Base-by-base conservation (phyloP, 2,797 vertebrate species). In the Galaxias olidus region DNA sequence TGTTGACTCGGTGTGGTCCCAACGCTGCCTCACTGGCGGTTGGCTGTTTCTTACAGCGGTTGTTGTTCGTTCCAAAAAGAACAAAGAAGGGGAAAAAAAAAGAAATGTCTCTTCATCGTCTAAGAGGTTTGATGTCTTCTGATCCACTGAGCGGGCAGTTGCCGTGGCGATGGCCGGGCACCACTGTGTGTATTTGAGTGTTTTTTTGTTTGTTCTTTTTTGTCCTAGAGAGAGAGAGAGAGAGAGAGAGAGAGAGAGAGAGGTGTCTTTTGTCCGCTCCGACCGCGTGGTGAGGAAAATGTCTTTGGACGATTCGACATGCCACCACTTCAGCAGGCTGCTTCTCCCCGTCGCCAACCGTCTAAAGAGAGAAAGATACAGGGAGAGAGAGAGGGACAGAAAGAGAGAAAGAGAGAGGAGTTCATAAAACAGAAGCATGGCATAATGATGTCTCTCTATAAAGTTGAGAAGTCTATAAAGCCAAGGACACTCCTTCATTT, bases 261-360 rank as follows among this genome's bases (percentile, higher is more conserved):
- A 45, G 44, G 52, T 63, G 65, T 56, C 65, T 62, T 74, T 64
- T 47, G 14, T 78, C 58, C 69, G 67, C 76, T 68, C 55, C 44
- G 17, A 70, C 55, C 65, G 59, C 71, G 73, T 63, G 52, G 71
- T 50, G 72, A 70, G 62, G 76, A 77, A 68, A 73, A 76, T 78
- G 54, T 66, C 60, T 74, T 59, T 62, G 56, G 58, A 65, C 6
- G 46, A 76, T 61, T 75, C 57, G 43, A 68, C 56, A 65, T 9
- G 11, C 71, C 64, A 49, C 65, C 67, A 42, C 48, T 66, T 63
- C 62, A 59, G 64, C 63, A 58, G 57, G 71, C 73, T 53, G 54
- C 30, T 52, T 66, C 73, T 64, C 74, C 65, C 71, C 69, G 60
- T 44, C 15, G 60, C 66, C 65, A 68, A 69, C 65, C 69, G 65